Conservation (phyloP, 1,140 invertebrate species). For the Dinothrombium tinctorium region DNA sequence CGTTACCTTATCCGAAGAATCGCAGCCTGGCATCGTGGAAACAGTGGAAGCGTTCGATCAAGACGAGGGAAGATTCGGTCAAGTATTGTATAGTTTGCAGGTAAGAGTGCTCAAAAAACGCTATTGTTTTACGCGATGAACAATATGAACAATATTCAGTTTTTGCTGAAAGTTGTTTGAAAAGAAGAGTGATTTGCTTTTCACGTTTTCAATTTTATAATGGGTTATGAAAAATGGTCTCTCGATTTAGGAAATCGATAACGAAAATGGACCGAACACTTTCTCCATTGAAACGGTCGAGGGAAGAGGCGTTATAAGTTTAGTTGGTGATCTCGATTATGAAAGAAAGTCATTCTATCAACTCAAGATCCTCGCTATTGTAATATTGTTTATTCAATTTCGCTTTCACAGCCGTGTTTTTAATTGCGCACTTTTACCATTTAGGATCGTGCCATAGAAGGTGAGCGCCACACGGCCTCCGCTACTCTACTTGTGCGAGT, state of each 20-base stretch:
- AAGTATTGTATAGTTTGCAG: conserved; percentile 30
- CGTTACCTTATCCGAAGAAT: conserved; percentile 33
- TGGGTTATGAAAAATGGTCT: too few relatives aligned
- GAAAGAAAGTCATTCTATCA: conserved; percentile 69
- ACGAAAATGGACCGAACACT: conserved; percentile 30
- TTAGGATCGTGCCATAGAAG: conserved; percentile 17
- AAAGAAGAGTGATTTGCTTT: background rate
- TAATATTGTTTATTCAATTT: conserved; percentile 16
- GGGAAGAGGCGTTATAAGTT: conserved; percentile 57
- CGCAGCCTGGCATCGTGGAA: conserved; percentile 38
- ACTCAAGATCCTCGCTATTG: conserved; percentile 52
- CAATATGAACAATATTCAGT: background rate
- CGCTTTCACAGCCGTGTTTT: background rate
- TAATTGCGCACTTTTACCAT: background rate
- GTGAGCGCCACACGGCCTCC: conserved; percentile 43
- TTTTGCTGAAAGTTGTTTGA: background rate
- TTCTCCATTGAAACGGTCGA: conserved; percentile 60
- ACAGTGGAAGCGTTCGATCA: conserved; percentile 62
- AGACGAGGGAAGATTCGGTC: conserved; percentile 72
- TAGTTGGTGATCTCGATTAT: conserved; percentile 54
- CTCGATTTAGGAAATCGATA: conserved; percentile 3
- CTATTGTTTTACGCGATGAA: background rate
- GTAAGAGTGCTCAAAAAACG: conserved; percentile 12
- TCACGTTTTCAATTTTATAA: background rate
- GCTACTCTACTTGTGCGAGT: conserved; percentile 53